Conservation (phyloP, 2,797 vertebrate genomes). For the Poeciliopsis turneri region DNA sequence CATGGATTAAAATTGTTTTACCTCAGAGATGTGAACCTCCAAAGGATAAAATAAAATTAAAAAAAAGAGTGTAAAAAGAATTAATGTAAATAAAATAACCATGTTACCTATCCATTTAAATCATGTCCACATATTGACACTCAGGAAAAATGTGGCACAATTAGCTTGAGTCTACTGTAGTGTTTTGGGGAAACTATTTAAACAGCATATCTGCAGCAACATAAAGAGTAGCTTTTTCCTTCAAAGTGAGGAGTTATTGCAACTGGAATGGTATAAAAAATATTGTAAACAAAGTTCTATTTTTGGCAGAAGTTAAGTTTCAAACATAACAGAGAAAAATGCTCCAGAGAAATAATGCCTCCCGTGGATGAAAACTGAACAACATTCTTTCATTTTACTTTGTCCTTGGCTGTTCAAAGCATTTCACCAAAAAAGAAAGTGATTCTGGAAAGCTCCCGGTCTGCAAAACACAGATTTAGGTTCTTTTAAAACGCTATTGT, state of each 20-base stretch:
- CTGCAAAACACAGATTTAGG: not conserved
- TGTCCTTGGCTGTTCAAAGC: constrained; percentile 33
- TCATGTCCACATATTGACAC: constrained; percentile 34
- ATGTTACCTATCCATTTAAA: constrained; percentile 25
- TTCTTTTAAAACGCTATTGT: constrained; percentile 1
- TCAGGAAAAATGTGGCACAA: constrained; percentile 22
- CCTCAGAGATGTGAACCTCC: constrained; percentile 23
- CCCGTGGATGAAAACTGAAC: constrained; percentile 26
- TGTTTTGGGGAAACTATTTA: constrained; percentile 1
- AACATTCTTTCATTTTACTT: constrained; percentile 25
- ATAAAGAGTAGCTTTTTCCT: constrained; percentile 25
- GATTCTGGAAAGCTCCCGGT: constrained; percentile 16
- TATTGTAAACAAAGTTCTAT: constrained; percentile 25
- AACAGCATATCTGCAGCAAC: not conserved
- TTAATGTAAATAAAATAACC: constrained; percentile 35
- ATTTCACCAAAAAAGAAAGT: constrained; percentile 37
- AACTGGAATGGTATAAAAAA: constrained; percentile 11
- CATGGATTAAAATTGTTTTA: not conserved
- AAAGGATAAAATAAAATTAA: constrained; percentile 9
- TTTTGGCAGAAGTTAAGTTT: constrained; percentile 20
- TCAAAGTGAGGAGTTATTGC: constrained; percentile 22
- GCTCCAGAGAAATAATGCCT: constrained; percentile 23
- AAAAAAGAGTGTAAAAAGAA: constrained; percentile 1
- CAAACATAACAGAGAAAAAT: constrained; percentile 23
- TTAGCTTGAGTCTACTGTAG: constrained; percentile 4